phyloP scores from a whole-genome alignment of 2,797 vertebrate genomes.

The Karalla daura region DNA sequence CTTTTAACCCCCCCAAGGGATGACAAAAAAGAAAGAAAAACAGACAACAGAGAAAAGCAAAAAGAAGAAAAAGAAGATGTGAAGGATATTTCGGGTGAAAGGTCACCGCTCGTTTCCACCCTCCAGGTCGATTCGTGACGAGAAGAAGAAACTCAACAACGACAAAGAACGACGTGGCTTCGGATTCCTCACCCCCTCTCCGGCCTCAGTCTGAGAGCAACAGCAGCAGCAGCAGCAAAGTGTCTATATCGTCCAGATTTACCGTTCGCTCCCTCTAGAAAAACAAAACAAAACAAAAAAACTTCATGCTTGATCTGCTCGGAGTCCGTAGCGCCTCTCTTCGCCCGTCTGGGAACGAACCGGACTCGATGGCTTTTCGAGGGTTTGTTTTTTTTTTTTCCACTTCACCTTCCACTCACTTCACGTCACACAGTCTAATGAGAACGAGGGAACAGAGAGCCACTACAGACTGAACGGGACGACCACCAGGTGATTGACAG shows the following conservation, averaged over 20 bases:
- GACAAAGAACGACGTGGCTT: slow-evolving; percentile 35
- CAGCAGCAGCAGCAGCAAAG: slow-evolving; percentile 74
- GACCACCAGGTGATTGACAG: slow-evolving; percentile 43
- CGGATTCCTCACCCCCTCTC: slow-evolving; percentile 55
- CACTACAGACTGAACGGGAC: slow-evolving; percentile 51
- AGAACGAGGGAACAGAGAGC: slow-evolving; percentile 23
- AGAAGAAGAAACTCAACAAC: slow-evolving; percentile 7
- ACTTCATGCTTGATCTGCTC: slow-evolving; percentile 72
- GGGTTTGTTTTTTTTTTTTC: slow-evolving; percentile 21
- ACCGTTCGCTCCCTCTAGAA: slow-evolving; percentile 54
- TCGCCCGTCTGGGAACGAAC: slow-evolving; percentile 21
- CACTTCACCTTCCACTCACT: slow-evolving; percentile 4
- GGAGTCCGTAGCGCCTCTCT: slow-evolving; percentile 48
- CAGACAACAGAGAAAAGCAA: slow-evolving; percentile 2
- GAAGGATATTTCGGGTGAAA: slow-evolving; percentile 69
- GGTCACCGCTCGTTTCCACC: slow-evolving; percentile 68
- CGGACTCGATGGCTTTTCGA: slow-evolving; percentile 43
- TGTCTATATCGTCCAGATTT: slow-evolving; percentile 51
- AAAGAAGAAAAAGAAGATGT: slow-evolving; percentile 31
- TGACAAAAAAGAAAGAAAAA: slow-evolving; percentile 9
- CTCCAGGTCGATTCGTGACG: slow-evolving; percentile 23
- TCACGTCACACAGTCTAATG: background rate
- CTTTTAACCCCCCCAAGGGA: too few relatives aligned
- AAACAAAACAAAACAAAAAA: too few relatives aligned
- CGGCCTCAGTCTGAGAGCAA: slow-evolving; percentile 56